Conservation (phyloP, 2,797 vertebrate genomes). For the Chelon labrosus region DNA sequence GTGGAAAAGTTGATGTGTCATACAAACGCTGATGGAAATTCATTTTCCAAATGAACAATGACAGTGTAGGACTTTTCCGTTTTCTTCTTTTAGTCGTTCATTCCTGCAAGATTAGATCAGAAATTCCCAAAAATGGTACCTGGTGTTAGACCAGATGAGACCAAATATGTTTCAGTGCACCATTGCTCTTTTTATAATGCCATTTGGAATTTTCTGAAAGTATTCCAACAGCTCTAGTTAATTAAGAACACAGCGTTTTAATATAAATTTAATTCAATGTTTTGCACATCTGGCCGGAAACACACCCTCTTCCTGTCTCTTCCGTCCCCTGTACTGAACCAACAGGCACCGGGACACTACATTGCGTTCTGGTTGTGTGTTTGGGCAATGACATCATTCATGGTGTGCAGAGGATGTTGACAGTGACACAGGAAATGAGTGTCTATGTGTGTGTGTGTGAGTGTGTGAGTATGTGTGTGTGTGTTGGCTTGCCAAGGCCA, state of each 20-base stretch:
- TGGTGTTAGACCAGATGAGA: slow-evolving; percentile 1
- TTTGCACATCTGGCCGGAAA: slow-evolving; percentile 24
- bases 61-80: neutral
- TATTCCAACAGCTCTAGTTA: too few relatives aligned
- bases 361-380: slow-evolving; percentile 16
- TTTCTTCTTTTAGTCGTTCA: slow-evolving; percentile 12
- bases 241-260: too few relatives aligned
- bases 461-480: slow-evolving; percentile 31
- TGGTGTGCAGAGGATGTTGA: slow-evolving; percentile 60
- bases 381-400: slow-evolving; percentile 60
- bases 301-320: slow-evolving; percentile 5
- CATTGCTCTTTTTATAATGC: neutral
- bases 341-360: slow-evolving; percentile 13
- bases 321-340: slow-evolving; percentile 21
- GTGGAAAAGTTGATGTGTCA: slow-evolving; percentile 38
- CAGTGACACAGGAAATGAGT: slow-evolving; percentile 56
- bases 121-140: neutral
- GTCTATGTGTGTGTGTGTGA: slow-evolving; percentile 52
- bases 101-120: slow-evolving; percentile 1
- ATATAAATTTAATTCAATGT: too few relatives aligned
- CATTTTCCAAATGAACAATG: slow-evolving; percentile 47
- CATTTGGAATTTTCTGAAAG: too few relatives aligned
- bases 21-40: slow-evolving; percentile 49
- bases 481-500: slow-evolving; percentile 27
- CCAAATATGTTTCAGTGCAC: neutral